Percentiles rank a stretch among this genome's conserved stretches.
These are phyloP conservation scores for Polyommatus icarus DNA, from an alignment of 2,888 invertebrate species.

Conservation along the genomic window DNA sequence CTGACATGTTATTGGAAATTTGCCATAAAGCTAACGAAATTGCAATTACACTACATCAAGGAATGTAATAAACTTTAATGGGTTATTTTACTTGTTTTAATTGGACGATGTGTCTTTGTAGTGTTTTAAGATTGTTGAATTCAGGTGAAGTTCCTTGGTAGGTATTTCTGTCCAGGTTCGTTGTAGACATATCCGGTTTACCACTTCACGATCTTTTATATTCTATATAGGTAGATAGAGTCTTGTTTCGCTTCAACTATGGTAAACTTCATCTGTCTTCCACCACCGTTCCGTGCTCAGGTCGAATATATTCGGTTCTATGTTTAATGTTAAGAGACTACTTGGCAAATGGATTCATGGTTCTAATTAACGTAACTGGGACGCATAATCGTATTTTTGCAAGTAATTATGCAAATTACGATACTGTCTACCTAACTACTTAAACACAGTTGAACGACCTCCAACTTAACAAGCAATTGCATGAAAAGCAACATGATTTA, in stretches of 20 bases:
- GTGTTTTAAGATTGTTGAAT: neutral
- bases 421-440: neutral
- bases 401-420: neutral
- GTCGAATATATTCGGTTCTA: neutral
- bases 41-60: slow-evolving; percentile 36
- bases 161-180: too few species aligned
- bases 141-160: too few species aligned
- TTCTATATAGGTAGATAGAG: too few species aligned
- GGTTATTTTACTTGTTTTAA: slow-evolving; percentile 28
- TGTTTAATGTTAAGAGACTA: neutral
- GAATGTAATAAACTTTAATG: slow-evolving; percentile 33
- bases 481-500: neutral
- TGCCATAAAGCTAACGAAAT: slow-evolving; percentile 56
- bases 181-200: too few species aligned
- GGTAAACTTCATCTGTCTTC: neutral
- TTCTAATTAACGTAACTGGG: neutral
- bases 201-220: too few species aligned
- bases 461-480: neutral
- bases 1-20: slow-evolving; percentile 74
- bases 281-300: neutral
- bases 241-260: neutral
- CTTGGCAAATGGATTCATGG: neutral
- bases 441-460: too few species aligned
- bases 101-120: neutral
- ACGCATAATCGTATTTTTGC: neutral